Conservation (phyloP, 2,113 vertebrate species). For the Furnarius figulus region DNA sequence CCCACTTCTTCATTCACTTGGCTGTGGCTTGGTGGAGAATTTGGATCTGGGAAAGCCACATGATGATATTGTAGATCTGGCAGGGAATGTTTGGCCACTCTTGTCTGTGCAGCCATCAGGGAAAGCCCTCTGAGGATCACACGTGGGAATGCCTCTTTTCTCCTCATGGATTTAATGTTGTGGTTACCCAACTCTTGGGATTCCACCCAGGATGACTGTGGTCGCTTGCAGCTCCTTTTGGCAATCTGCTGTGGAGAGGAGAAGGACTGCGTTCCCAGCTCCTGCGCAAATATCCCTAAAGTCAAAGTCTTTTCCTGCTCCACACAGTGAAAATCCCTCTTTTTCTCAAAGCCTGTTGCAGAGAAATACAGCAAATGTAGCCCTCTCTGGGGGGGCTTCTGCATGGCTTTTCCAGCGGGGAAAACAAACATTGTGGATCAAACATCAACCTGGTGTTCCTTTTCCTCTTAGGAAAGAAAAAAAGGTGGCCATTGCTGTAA, state of each 20-base stretch:
- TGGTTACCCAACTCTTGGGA: constrained; percentile 14
- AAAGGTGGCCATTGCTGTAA: neutral
- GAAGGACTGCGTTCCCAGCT: neutral
- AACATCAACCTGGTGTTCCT: neutral
- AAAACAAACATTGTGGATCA: neutral
- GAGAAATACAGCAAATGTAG: neutral
- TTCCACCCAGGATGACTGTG: neutral
- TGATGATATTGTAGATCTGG: neutral
- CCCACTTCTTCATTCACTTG: neutral
- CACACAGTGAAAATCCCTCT: neutral
- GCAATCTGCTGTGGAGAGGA: neutral
- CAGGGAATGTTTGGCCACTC: neutral
- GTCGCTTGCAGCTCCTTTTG: neutral
- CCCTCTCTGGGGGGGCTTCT: neutral
- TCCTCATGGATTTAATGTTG: neutral
- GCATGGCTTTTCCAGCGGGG: neutral
- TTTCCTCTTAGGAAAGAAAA: neutral
- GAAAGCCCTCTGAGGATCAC: neutral
- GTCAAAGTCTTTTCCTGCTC: neutral
- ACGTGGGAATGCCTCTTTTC: neutral
- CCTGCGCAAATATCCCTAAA: neutral
- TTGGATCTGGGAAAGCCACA: neutral
- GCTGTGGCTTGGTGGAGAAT: neutral
- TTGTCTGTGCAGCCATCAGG: neutral
- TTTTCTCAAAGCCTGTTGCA: neutral